Conservation (phyloP, 2,888 invertebrate genomes). For the Hermaeophaga mercurialis region DNA sequence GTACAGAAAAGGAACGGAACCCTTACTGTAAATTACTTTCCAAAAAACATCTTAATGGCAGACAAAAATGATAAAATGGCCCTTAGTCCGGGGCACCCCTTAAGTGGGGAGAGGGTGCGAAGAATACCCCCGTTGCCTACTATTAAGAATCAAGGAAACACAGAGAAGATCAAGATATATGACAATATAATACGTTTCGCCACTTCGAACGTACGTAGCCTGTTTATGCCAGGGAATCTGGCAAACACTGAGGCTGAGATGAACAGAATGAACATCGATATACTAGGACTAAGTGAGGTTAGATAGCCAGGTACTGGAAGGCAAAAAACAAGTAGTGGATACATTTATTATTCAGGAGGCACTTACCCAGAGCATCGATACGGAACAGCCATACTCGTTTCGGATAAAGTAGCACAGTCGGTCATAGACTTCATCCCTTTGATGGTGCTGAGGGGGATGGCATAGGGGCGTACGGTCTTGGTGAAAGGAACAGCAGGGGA, state of each 20-base stretch:
- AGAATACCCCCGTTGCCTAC: no score
- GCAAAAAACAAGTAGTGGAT: constrained; percentile 10
- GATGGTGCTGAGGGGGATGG: constrained; percentile 8
- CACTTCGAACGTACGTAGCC: background rate
- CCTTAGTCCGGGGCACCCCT: no score
- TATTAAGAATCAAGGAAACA: no score
- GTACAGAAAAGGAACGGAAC: no score
- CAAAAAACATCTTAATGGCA: no score
- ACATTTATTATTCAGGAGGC: constrained; percentile 22
- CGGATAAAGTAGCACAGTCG: constrained; percentile 9
- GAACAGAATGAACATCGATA: constrained; percentile 27
- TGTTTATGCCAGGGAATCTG: background rate
- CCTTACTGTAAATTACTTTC: no score
- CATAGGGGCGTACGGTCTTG: background rate
- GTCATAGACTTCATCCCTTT: constrained; percentile 6
- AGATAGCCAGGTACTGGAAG: constrained; percentile 30
- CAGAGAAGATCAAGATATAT: no score
- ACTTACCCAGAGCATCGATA: constrained; percentile 21
- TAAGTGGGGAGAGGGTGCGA: no score
- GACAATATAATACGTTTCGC: no score
- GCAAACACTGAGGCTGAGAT: constrained; percentile 1
- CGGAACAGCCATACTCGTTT: constrained; percentile 16
- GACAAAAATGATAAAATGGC: no score
- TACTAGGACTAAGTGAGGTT: constrained; percentile 29
- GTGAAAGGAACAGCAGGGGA: constrained; percentile 8